Base-by-base conservation (phyloP, 2,888 invertebrate genomes). In the Ormia ochracea region DNA sequence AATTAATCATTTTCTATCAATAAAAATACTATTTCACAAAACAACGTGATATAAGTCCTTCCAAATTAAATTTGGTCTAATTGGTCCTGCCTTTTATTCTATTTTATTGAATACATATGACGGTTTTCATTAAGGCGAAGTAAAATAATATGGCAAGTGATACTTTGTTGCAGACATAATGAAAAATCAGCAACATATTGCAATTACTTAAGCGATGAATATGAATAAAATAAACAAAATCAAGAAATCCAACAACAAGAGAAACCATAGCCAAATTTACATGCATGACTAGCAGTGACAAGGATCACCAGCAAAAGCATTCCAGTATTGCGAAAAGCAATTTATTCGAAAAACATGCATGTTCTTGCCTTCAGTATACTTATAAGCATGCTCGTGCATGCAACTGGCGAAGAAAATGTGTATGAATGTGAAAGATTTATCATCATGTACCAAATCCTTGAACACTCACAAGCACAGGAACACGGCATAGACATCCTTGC, bases 101-200 rank as follows among this genome's bases (percentile, higher is more conserved):
- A 1, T 14, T 28, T 2, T 50, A 28, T 28, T 17, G 26, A 4
- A 50, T 65, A 45, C 56, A 50, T 31, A 31, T 9, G 14, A 41
- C 28, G 23, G 23, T 23, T 31, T 66, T 50, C 23, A 38, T 31
- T 66, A 58, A 41, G 38, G 68, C 61, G 56, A 38, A 38, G 6
- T 14, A 38, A 56, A 56, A 56, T 28, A 56, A 38, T 36, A 48
- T 33, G 28, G 70, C 19, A 17, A 63, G 58, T 33, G 48, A 21
- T 36, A 48, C 63, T 70, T 70, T 50, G 63, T 77, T 77, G 69
- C 33, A 70, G 63, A 77, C 56, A 77, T 63, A 56, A 48, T 63
- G 69, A 70, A 63, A 50, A 63, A 70, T 63, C 45, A 56, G 69
- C 69, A 77, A 77, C 76, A 77, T 70, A 77, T 70, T 70, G 76